These are phyloP conservation scores for Sinosuthora webbiana DNA, from an alignment of 2,113 vertebrate genomes.

Conservation along the genomic window DNA sequence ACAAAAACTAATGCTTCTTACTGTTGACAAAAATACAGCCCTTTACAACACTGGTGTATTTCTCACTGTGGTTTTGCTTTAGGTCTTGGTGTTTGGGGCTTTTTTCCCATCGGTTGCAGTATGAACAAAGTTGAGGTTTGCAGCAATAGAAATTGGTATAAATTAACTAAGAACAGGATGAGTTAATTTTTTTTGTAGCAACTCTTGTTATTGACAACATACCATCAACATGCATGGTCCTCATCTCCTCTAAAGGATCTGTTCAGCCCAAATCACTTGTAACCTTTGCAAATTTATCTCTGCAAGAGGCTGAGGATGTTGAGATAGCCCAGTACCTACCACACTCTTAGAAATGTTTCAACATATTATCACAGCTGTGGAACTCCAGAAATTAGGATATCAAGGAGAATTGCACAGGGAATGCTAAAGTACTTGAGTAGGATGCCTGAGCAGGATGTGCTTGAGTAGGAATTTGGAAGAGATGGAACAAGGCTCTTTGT, in stretches of 20 bases:
- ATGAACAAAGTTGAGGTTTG: not conserved
- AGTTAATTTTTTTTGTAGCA: not conserved
- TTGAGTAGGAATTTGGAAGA: not conserved
- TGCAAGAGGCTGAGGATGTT: not conserved
- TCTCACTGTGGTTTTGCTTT: not conserved
- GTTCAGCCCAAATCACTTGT: not conserved
- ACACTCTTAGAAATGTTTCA: not conserved
- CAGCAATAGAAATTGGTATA: not conserved
- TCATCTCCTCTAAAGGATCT: not conserved
- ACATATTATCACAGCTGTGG: not conserved
- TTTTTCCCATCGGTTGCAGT: not conserved
- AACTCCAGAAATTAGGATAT: not conserved
- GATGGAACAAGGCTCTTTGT: not conserved
- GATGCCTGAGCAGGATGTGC: not conserved
- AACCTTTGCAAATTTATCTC: not conserved
- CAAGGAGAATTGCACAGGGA: not conserved
- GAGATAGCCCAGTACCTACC: not conserved
- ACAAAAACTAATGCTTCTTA: not conserved
- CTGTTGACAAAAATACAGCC: not conserved
- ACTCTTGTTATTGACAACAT: not conserved
- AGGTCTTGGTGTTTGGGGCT: accelerated
- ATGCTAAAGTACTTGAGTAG: not conserved
- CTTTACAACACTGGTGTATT: not conserved
- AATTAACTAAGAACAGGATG: not conserved
- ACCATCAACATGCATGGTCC: accelerated